Evolutionary conservation across 2,888 invertebrate genomes (phyloP), one percentile per base, ranked within the genome.

Genomic region (Mechanitis messenoides): DNA sequence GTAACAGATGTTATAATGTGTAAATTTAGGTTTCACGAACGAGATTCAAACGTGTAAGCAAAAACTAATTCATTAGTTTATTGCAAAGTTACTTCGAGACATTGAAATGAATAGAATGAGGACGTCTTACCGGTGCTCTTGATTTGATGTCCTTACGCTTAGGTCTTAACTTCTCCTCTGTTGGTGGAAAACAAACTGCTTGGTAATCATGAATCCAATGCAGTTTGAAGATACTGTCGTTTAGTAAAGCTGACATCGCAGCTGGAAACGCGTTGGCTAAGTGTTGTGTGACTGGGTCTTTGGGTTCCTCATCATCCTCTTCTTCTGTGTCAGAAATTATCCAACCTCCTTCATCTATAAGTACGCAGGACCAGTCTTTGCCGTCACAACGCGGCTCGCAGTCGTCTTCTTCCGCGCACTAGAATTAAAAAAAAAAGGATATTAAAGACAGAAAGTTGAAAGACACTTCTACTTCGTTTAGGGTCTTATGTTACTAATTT

Each of bases 141-240:
- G 66, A 69, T 6, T 62, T 69, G 31, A 64, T 54, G 20, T 60
- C 56, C 31, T 53, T 59, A 28, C 47, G 53, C 31, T 50, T 50
- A 3, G 50, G 50, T 11, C 50, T 12, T 3, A 69, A 65, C 33
- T 74, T 74, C 45, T 74, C 74, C 4, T 77, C 69, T 59, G 72
- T 68, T 0, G 72, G 74, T 1, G 81, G 78, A 58, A 90, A 89
- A 70, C 89, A 90, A 0, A 89, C 84, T 0, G 77, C 83, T 59
- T 90, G 89, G 62, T 90, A 90, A 64, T 90, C 89, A 57, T 90
- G 87, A 31, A 89, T 73, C 85, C 86, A 84, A 69, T 83, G 80
- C 3, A 87, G 68, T 12, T 83, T 78, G 65, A 83, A 90, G 31
- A 90, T 80, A 28, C 70, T 66, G 3, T 80, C 80, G 38, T 79